Conservation (phyloP, 2,113 vertebrate genomes). For the Strix uralensis region DNA sequence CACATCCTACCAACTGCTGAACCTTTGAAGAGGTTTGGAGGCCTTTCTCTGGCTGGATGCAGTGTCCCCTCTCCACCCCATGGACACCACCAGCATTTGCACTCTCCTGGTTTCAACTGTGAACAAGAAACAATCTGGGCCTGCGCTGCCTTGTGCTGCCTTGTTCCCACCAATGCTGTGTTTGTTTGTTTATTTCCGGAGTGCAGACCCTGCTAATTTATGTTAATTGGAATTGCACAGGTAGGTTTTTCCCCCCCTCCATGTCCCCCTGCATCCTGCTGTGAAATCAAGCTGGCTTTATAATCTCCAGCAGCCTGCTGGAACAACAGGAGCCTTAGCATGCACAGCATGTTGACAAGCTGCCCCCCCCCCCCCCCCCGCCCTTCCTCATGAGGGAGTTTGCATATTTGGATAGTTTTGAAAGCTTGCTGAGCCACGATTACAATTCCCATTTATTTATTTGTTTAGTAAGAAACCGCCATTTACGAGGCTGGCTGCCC, state of each 20-base stretch:
- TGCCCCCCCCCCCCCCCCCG: not conserved
- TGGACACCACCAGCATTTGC: rapidly evolving
- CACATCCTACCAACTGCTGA: rapidly evolving
- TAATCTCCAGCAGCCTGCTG: not conserved
- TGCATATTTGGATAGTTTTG: not conserved
- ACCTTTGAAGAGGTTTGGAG: not conserved
- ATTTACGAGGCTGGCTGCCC: not conserved
- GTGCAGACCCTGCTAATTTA: not conserved
- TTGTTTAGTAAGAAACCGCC: not conserved
- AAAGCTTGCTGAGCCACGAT: not conserved
- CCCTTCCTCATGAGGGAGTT: not conserved
- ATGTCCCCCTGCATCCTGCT: not conserved
- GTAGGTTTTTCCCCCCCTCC: not conserved
- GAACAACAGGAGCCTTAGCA: not conserved
- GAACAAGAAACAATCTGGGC: not conserved
- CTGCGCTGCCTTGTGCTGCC: not conserved
- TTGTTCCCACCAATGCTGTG: not conserved
- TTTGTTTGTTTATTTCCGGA: not conserved
- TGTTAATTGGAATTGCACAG: not conserved
- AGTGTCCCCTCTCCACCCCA: not conserved
- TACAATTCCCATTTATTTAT: not conserved
- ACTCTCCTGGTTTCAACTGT: rapidly evolving
- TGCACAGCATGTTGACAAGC: not conserved
- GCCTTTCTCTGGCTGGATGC: not conserved
- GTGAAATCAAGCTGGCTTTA: not conserved